Percentiles rank a stretch among this genome's conserved stretches.
phyloP scores from a whole-genome alignment of 2,113 vertebrate species.

The Daboia siamensis region DNA sequence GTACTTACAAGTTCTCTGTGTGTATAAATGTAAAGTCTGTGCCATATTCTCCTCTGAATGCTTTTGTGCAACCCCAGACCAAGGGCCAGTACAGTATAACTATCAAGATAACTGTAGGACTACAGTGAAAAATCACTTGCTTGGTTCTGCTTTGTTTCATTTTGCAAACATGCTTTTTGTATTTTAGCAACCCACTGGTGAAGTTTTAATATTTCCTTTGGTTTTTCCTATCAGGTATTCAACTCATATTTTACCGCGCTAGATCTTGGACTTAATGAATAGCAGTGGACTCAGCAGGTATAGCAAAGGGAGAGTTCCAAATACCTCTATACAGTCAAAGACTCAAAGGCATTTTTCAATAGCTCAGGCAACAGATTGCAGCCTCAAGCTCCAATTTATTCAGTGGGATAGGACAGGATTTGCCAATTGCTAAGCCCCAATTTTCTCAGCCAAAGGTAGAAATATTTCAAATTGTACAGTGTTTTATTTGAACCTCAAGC shows the following conservation, averaged over 20 bases:
- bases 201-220: constrained; percentile 17
- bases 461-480: neutral
- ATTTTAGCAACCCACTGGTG: neutral
- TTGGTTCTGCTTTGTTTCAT: neutral
- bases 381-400: constrained; percentile 51
- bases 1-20: neutral
- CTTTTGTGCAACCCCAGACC: neutral
- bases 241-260: neutral
- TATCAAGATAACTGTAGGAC: neutral
- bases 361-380: constrained; percentile 41
- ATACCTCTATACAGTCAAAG: constrained; percentile 15
- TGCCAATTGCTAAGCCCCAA: constrained; percentile 42
- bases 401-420: constrained; percentile 6
- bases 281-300: neutral
- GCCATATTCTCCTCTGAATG: neutral
- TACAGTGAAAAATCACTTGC: neutral
- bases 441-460: constrained; percentile 21
- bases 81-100: neutral
- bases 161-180: constrained; percentile 10
- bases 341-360: neutral
- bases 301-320: constrained; percentile 8
- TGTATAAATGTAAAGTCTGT: neutral
- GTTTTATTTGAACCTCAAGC: constrained; percentile 15
- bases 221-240: constrained; percentile 11
- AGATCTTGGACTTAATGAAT: constrained; percentile 21